Evolutionary conservation across 1,140 invertebrate genomes (phyloP), one percentile per base, ranked within the genome.

Genomic region (Hestina assimilis): DNA sequence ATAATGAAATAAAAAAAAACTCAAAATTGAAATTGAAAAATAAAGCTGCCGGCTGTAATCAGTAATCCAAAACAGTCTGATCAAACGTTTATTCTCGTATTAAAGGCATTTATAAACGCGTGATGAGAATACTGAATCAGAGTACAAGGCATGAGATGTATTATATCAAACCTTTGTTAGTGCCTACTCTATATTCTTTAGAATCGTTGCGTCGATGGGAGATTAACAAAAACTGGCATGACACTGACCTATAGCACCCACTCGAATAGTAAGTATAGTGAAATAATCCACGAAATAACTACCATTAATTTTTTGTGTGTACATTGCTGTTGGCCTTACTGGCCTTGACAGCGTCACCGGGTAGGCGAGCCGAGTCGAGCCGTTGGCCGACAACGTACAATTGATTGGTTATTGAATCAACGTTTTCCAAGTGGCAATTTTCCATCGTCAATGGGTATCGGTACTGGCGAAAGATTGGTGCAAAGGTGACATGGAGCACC

Each of bases 51-150:
- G 52, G 31, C 33, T 24, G 17, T 14, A 21, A 51, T 58, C 38
- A 58, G 47, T 31, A 38, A 58, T 50, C 47, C 24, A 28, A 40
- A 48, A 29, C 46, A 50, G 46, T 58, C 46, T 42, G 55, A 43
- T 51, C 55, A 51, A 56, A 51, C 54, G 41, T 51, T 58, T 58
- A 61, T 58, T 57, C 54, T 48, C 53, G 53, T 55, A 64, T 63
- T 64, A 64, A 54, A 60, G 52, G 26, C 40, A 35, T 59, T 63
- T 64, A 59, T 29, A 54, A 42, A 50, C 19, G 7, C 53, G 60
- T 59, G 59, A 42, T 61, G 2, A 12, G 56, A 59, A 56, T 63
- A 50, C 9, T 45, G 43, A 50, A 28, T 38, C 33, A 29, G 29
- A 31, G 31, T 31, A 48, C 33, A 60, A 31, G 43, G 17, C 38